A percentile compares a stretch with the other conserved stretches of the same genome.
Evolutionary conservation across 2,888 invertebrate species (phyloP).

Genomic region (Ephialtes manifestator): DNA sequence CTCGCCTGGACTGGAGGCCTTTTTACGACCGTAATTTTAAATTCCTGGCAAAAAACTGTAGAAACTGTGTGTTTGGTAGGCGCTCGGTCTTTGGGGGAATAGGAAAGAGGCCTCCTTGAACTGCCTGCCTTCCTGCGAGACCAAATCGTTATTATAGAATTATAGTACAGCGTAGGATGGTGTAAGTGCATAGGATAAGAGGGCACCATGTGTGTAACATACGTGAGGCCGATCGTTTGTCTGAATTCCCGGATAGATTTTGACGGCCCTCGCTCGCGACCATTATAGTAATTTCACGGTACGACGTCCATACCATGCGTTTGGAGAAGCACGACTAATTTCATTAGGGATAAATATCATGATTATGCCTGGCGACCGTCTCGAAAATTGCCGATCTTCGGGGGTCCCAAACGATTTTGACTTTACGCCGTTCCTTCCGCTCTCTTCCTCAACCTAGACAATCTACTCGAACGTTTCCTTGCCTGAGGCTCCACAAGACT

Average conservation of each 20-base stretch:
- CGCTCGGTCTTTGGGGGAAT: slow-evolving; percentile 42
- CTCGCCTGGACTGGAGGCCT: slow-evolving; percentile 74
- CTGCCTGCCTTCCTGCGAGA: slow-evolving; percentile 29
- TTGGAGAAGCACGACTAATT: slow-evolving; percentile 83
- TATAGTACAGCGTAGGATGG: slow-evolving; percentile 54
- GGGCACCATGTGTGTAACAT: slow-evolving; percentile 28
- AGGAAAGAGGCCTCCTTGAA: slow-evolving; percentile 35
- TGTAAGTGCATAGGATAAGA: slow-evolving; percentile 51
- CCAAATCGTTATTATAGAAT: slow-evolving; percentile 64
- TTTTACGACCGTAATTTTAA: slow-evolving; percentile 85
- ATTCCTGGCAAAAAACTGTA: slow-evolving; percentile 80
- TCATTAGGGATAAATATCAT: slow-evolving; percentile 86
- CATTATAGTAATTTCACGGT: slow-evolving; percentile 85
- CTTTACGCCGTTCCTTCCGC: slow-evolving; percentile 68
- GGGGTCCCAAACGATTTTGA: slow-evolving; percentile 64
- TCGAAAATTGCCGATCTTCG: slow-evolving; percentile 77
- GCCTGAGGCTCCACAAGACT: slow-evolving; percentile 39
- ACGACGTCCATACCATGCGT: slow-evolving; percentile 81
- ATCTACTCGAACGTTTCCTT: slow-evolving; percentile 39
- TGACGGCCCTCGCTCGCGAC: slow-evolving; percentile 73
- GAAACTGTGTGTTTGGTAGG: slow-evolving; percentile 70
- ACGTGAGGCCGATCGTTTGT: slow-evolving; percentile 68
- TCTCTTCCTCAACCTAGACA: slow-evolving; percentile 59
- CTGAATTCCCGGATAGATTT: slow-evolving; percentile 68
- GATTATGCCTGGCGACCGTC: slow-evolving; percentile 82